phyloP scores from a whole-genome alignment of 2,797 vertebrate genomes.

The Coccyzus lansbergi region DNA sequence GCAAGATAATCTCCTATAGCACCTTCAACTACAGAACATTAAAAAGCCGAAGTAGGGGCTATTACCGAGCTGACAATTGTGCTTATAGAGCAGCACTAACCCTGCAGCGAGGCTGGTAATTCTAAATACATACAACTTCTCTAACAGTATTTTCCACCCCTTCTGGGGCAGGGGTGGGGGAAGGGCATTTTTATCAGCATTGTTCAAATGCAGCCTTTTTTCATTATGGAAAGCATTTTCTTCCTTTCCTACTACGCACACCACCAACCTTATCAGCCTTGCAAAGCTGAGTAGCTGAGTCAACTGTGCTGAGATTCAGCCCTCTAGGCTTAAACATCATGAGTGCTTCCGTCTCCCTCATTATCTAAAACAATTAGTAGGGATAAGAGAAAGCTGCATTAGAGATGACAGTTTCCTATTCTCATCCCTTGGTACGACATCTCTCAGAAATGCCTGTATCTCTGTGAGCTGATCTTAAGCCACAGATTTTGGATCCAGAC shows the following conservation, averaged over 20 bases:
- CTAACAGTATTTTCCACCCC: background rate
- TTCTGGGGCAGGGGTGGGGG: background rate
- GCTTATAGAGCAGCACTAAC: no score
- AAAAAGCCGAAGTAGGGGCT: background rate
- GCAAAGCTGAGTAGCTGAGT: constrained; percentile 31
- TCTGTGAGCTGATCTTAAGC: background rate
- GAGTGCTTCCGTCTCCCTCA: constrained; percentile 25
- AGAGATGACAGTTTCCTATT: constrained; percentile 13
- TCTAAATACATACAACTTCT: background rate
- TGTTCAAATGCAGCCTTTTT: background rate
- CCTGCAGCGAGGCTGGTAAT: background rate
- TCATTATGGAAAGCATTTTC: background rate
- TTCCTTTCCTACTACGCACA: background rate
- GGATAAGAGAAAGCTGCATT: constrained; percentile 20
- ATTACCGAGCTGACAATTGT: accelerated
- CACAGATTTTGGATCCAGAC: background rate
- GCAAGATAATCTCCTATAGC: background rate
- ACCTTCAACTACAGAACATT: background rate
- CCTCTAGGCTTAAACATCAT: background rate
- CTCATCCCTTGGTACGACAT: background rate
- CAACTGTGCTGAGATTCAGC: constrained; percentile 22
- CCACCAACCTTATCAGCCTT: background rate
- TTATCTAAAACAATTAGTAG: constrained; percentile 49
- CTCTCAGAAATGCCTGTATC: background rate
- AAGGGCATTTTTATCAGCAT: background rate